Evolutionary conservation across 2,888 invertebrate genomes (phyloP), one percentile per base, ranked within the genome.

Genomic region (Cataglyphis livida): DNA sequence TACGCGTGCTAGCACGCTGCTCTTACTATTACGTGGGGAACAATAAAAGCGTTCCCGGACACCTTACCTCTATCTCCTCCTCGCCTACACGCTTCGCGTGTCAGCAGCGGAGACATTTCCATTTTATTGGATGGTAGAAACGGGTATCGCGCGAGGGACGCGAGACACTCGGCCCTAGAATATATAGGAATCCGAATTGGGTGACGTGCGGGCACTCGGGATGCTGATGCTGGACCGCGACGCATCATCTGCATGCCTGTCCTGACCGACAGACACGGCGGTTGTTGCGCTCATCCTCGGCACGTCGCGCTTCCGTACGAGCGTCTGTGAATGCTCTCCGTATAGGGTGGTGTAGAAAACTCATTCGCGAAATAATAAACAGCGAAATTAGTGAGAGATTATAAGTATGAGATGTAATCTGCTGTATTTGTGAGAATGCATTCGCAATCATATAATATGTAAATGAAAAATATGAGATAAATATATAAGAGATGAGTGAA

Each of bases 71-170:
- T 38, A 1, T 28, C 28, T 2, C 28, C 59, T 65, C 44, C 66
- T 68, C 75, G 51, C 28, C 59, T 28, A 28, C 54, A 48, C 7
- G 28, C 65, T 64, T 74, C 71, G 68, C 81, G 66, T 91, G 93
- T 93, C 92, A 92, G 85, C 89, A 84, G 73, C 86, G 83, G 85
- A 91, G 90, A 93, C 92, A 94, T 94, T 94, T 94, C 93, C 94
- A 94, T 94, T 94, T 94, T 94, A 94, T 94, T 94, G 93, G 93
- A 93, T 92, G 91, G 88, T 84, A 83, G 83, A 86, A 92, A 90
- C 87, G 91, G 83, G 90, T 91, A 89, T 87, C 90, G 88, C 41
- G 65, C 87, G 87, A 66, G 79, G 78, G 85, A 85, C 74, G 82
- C 51, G 51, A n/a, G 51, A 51, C 7, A 78, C 81, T 86, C 88